A percentile compares a stretch with the other conserved stretches of the same genome.
phyloP scores from a whole-genome alignment of 1,140 invertebrate genomes.

The Metopolophium dirhodum region DNA sequence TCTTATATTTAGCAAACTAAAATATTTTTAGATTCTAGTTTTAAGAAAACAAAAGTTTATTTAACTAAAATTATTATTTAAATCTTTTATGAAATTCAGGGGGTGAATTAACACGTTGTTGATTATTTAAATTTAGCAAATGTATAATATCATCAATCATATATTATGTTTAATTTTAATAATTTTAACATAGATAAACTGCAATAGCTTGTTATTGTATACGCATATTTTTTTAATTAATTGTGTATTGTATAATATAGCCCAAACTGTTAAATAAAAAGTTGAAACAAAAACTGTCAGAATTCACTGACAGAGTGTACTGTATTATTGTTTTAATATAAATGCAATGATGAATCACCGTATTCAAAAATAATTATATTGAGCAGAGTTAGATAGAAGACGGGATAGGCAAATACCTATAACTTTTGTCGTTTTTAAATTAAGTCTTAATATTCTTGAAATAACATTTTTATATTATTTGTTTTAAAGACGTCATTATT shows the following conservation, averaged over 20 bases:
- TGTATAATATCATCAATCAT: background rate
- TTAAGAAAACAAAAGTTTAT: background rate
- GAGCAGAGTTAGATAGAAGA: background rate
- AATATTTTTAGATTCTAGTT: background rate
- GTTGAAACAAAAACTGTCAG: background rate
- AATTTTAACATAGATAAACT: background rate
- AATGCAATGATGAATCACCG: background rate
- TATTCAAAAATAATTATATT: background rate
- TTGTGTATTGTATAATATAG: background rate
- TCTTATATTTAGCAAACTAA: background rate
- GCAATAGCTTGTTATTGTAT: background rate
- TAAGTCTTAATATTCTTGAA: background rate
- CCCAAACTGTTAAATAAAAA: background rate
- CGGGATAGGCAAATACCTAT: background rate
- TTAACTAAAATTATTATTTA: background rate
- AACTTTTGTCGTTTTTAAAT: background rate
- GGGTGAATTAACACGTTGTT: background rate
- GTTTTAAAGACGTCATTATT: background rate
- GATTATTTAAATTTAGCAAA: constrained; percentile 9
- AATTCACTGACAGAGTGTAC: background rate
- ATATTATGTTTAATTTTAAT: background rate
- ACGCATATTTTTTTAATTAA: background rate
- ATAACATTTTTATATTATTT: background rate
- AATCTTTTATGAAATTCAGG: background rate
- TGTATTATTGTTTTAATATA: constrained; percentile 1